Evolutionary conservation across 2,113 vertebrate species (phyloP).

Genomic region (Saccopteryx bilineata): DNA sequence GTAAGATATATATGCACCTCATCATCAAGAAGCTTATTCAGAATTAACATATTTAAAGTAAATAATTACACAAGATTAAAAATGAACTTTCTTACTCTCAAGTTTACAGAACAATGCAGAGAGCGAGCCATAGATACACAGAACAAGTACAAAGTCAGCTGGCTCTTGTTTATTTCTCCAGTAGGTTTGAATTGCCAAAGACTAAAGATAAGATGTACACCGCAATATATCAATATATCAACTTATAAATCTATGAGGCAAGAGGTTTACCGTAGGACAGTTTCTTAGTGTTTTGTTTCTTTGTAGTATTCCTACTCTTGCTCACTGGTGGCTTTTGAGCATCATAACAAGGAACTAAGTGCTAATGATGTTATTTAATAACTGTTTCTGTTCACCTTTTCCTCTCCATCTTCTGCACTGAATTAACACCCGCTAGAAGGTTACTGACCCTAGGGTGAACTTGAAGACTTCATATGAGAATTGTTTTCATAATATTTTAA

Average conservation of each 20-base stretch:
- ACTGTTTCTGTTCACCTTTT: background rate
- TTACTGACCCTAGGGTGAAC: background rate
- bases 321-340: background rate
- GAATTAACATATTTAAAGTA: background rate
- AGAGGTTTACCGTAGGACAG: background rate
- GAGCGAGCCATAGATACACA: background rate
- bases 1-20: background rate
- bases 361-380: background rate
- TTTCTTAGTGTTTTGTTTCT: background rate
- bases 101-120: background rate
- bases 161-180: background rate
- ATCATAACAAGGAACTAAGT: background rate
- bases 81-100: background rate
- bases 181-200: background rate
- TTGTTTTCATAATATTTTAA: slow-evolving; percentile 7
- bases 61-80: background rate
- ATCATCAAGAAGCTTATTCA: background rate
- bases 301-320: background rate
- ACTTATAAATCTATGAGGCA: background rate
- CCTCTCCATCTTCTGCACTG: background rate
- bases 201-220: background rate
- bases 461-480: slow-evolving; percentile 32
- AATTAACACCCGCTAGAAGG: background rate
- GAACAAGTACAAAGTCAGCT: background rate
- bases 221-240: background rate